Percentiles rank a stretch among this genome's conserved stretches.
Evolutionary conservation across 2,888 invertebrate genomes (phyloP).

Genomic region (Gonocerus acuteangulatus): DNA sequence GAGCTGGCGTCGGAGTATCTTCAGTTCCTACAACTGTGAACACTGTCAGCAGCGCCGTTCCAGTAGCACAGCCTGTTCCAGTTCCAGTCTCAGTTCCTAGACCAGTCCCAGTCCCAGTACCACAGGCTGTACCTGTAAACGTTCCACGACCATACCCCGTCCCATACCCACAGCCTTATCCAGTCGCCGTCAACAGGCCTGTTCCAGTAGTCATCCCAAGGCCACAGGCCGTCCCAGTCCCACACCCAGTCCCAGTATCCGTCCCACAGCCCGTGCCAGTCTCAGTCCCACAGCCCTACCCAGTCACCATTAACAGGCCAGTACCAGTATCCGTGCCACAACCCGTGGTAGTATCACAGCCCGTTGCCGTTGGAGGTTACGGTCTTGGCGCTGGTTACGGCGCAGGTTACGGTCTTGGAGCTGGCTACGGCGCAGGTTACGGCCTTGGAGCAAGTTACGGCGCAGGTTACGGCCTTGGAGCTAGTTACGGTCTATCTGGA

Average conservation of each 20-base stretch:
- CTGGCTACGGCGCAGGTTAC: background rate
- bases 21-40: constrained; percentile 24
- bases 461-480: background rate
- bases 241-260: constrained; percentile 46
- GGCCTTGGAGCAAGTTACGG: constrained; percentile 3
- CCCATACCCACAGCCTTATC: constrained; percentile 36
- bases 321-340: constrained; percentile 45
- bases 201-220: constrained; percentile 46
- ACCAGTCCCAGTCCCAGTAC: constrained; percentile 46
- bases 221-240: constrained; percentile 40
- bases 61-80: constrained; percentile 48
- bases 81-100: constrained; percentile 47
- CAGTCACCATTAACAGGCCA: constrained; percentile 48
- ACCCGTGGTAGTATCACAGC: constrained; percentile 15
- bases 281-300: constrained; percentile 48
- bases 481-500: background rate
- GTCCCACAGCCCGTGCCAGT: constrained; percentile 50
- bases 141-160: constrained; percentile 50
- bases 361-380: constrained; percentile 1
- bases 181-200: constrained; percentile 49
- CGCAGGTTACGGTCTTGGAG: background rate
- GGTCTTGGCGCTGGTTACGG: background rate
- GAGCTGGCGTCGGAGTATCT: background rate
- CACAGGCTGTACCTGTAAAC: constrained; percentile 48
- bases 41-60: constrained; percentile 40